These are phyloP conservation scores for Pachypeltis micranthus DNA, from an alignment of 1,140 invertebrate species.

Conservation along the genomic window DNA sequence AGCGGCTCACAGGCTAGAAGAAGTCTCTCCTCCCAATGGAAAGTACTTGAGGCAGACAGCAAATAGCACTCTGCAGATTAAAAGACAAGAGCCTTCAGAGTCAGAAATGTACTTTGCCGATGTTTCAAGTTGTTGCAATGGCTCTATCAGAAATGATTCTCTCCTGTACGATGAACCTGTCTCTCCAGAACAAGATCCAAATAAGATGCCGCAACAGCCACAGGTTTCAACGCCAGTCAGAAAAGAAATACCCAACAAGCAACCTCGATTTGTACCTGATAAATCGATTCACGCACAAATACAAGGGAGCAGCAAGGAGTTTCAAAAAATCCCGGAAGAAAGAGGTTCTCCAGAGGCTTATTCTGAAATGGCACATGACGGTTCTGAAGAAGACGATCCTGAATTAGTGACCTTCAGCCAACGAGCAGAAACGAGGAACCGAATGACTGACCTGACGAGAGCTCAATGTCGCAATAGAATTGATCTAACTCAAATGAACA, in stretches of 20 bases:
- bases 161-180: slow-evolving; percentile 29
- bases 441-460: slow-evolving; percentile 7
- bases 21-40: slow-evolving; percentile 16
- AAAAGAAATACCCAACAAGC: slow-evolving; percentile 15
- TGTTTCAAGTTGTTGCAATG: slow-evolving; percentile 71
- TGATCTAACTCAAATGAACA: slow-evolving; percentile 13
- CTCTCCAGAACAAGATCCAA: slow-evolving; percentile 13
- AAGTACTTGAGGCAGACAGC: slow-evolving; percentile 20
- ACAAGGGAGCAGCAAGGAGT: slow-evolving; percentile 11
- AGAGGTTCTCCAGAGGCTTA: slow-evolving; percentile 22
- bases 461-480: slow-evolving; percentile 12
- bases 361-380: slow-evolving; percentile 21
- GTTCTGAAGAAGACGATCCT: slow-evolving; percentile 25
- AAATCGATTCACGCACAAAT: slow-evolving; percentile 2
- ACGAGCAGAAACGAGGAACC: slow-evolving; percentile 9
- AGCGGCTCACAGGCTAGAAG: slow-evolving; percentile 2
- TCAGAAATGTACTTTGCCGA: slow-evolving; percentile 77
- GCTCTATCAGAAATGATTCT: slow-evolving; percentile 49
- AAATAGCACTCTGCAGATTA: slow-evolving; percentile 10
- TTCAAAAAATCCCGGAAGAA: slow-evolving; percentile 21
- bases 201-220: slow-evolving; percentile 1
- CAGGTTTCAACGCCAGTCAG: background rate
- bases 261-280: slow-evolving; percentile 17
- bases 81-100: slow-evolving; percentile 36
- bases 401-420: slow-evolving; percentile 23